Evolutionary conservation across 2,797 vertebrate genomes (phyloP), one percentile per base, ranked within the genome.

Genomic region (Luscinia megarhynchos): DNA sequence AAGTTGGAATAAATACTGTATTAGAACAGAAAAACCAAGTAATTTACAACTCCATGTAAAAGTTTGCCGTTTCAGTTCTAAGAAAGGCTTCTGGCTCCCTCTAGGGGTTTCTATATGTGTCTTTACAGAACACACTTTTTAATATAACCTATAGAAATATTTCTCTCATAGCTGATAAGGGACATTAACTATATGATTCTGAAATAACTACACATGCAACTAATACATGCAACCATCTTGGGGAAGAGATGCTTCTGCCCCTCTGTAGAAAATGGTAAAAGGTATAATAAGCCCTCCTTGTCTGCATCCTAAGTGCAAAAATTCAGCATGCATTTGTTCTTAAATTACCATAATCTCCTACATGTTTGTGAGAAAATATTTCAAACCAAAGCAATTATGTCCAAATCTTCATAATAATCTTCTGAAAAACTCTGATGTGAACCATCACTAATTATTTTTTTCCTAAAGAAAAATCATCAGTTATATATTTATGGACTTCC

Each of bases 51-150:
- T 14, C 43, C 45, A 4, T 1, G 27, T 12, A 23, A 21, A 82
- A 55, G 34, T 27, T n/a, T 27, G 51, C 32, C 2, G 0, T 3
- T 46, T 21, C 15, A 32, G 9, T 7, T 55, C 15, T 83, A 81
- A 22, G 29, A 51, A 51, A 92, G 95, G 38, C 72, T 88, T 59
- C 83, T 79, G 92, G 95, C 95, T 87, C 97, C 97, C 96, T 96
- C 97, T 97, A 97, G 90, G 75, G 97, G 95, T 29, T 92, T 19
- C 30, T 30, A 46, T 14, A 2, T 32, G 19, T 15, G 17, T 19
- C 16, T 32, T 45, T 12, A 36, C 8, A 26, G 45, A 40, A 53
- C 0, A 0, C 3, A 1, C 3, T 15, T n/a, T 74, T 66, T n/a
- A 67, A 64, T 23, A 6, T 6, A 21, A 3, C 4, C 11, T 15